Percentiles rank a stretch among this genome's conserved stretches.
Evolutionary conservation across 2,797 vertebrate genomes (phyloP).

Genomic region (Dendrocincla tyrannina): DNA sequence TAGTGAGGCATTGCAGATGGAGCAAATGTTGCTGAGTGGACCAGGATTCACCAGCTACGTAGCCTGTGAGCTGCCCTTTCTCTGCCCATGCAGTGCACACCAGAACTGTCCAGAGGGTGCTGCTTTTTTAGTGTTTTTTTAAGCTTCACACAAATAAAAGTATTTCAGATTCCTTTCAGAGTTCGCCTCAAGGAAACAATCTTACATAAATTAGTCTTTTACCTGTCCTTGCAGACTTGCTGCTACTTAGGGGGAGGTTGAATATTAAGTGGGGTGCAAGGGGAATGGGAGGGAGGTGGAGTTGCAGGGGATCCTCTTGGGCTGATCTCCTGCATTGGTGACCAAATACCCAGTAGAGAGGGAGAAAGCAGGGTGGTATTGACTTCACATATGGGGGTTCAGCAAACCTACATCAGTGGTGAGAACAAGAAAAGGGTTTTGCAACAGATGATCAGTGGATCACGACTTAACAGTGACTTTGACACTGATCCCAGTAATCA

Average conservation of each 20-base stretch:
- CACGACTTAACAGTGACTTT: not conserved
- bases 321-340: not conserved
- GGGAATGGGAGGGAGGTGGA: not conserved
- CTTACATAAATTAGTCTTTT: not conserved
- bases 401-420: not conserved
- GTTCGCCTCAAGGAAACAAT: not conserved
- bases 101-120: not conserved
- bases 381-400: accelerated
- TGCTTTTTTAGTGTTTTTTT: not conserved
- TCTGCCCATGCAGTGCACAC: not conserved
- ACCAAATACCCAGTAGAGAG: not conserved
- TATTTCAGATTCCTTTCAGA: not conserved
- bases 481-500: not conserved
- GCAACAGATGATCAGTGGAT: not conserved
- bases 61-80: not conserved
- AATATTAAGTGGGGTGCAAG: not conserved
- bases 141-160: not conserved
- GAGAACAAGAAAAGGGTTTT: not conserved
- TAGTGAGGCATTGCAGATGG: not conserved
- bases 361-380: not conserved
- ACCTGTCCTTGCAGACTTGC: not conserved
- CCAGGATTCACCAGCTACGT: not conserved
- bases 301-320: not conserved
- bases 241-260: not conserved
- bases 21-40: not conserved